Evolutionary conservation across 2,797 vertebrate species (phyloP), one percentile per base, ranked within the genome.

Genomic region (Helicolenus hilgendorfi): DNA sequence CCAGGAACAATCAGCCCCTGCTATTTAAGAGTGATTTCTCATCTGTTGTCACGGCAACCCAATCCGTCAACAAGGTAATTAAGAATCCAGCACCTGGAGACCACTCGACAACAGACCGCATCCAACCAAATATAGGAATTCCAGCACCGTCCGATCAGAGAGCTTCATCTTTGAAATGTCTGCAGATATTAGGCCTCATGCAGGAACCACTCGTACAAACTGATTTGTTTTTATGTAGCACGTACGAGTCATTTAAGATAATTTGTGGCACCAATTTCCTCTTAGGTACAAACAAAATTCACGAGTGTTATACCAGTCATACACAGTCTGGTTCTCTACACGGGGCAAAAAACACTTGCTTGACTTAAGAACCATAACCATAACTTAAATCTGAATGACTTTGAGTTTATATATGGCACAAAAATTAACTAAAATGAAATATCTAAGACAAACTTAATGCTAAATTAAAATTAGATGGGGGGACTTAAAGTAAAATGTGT

Each of bases 1-100:
- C 49, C 68, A 87, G 73, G 38, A 91, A 83, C 18, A 92, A 86
- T 59, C 29, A 72, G 31, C 56, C 29, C 29, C 33, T n/a, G 9
- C 67, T 24, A 18, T 41, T 49, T 31, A 65, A 27, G 13, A 68
- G 20, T 45, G 3, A 78, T 69, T 63, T 77, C n/a, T 15, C 41
- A 77, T 80, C 69, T 73, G 76, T 81, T 89, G 24, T 72, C 38
- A 64, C 31, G 59, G 41, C 41, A 83, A 81, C 88, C 5, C 15
- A 11, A 6, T 29, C 33, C 5, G 20, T 73, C 69, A 69, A 73
- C 24, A 33, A 73, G n/a, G 53, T 58, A 24, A 77, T 88, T 79
- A 49, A 53, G 26, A 80, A 75, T 22, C 45, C 63, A 56, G n/a
- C 55, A 72, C 7, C 74, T 58, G 35, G 8, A 78, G n/a, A 70